Evolutionary conservation across 1,140 invertebrate species (phyloP), one percentile per base, ranked within the genome.

Genomic region (Stenopsyche tienmushanensis): DNA sequence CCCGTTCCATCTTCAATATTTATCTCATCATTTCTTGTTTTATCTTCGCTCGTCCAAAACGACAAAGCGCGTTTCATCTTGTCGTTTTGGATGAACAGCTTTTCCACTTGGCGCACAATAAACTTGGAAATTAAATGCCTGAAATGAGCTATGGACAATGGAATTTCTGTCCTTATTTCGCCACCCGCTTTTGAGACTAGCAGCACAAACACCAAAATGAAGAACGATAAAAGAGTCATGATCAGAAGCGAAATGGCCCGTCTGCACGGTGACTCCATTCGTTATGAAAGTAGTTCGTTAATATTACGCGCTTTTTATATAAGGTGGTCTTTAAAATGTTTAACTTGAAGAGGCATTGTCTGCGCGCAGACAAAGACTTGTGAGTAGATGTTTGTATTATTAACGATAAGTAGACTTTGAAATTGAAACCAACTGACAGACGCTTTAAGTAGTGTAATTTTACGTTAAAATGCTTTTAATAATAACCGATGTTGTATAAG

Each of bases 81-180:
- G 29, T 34, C 29, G 13, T 13, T 13, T 5, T 34, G 29, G 29
- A 34, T 13, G 29, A 57, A 24, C 20, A 26, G 5, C n/a, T 53
- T 53, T 13, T 18, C 23, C 54, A 57, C 26, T 21, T 57, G 54
- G 1, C 26, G 54, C 3, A 25, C 39, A 17, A 57, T 57, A 57
- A 57, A 57, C 15, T 57, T 57, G 15, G 54, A 26, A 2, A 57
- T 17, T 1, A 57, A 13, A 17, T 29, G 3, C 24, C 39, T 57
- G 8, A 57, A 20, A 42, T 57, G 17, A 42, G 15, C 17, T 5
- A 39, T 9, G 34, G 34, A 15, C 17, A 42, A 13, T 18, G 10
- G 50, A 23, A 7, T 25, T 7, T 25, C 50, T 23, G 23, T 29
- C n/a, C n/a, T n/a, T 8, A 8, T 20, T n/a, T 23, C 10, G 50